Evolutionary conservation across 2,888 invertebrate genomes (phyloP), one percentile per base, ranked within the genome.

Genomic region (Onthophagus sagittarius): DNA sequence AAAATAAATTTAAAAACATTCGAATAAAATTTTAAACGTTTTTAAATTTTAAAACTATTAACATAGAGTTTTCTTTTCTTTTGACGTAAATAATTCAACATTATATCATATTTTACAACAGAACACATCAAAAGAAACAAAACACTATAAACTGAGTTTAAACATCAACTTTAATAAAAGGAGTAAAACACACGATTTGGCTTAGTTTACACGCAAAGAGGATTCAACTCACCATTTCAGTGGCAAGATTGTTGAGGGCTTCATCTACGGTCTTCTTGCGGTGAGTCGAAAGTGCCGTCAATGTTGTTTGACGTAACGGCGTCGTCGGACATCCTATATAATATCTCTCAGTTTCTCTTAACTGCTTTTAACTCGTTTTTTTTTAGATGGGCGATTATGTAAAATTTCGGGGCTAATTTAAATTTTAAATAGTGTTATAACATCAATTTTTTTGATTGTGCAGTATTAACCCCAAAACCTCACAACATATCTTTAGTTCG

Each of bases 201-300:
- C 53, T 65, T 62, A 39, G 64, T 62, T 53, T 53, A 53, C 39
- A 75, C 72, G 76, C 78, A 79, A 72, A 23, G 23, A 23, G 75
- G 78, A 79, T 82, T 82, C 72, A 81, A 90, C 92, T 92, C 87
- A 94, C 93, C 93, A 94, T 93, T 91, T 94, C 94, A 79, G 92
- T 91, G 81, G 94, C 93, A 82, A 94, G 90, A 86, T 92, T 93
- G 86, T 93, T 93, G 83, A 94, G 90, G 81, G 92, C 91, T 83
- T 90, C 90, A 84, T 91, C 91, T 80, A 91, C 90, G 67, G 90
- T 89, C 78, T 90, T 88, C 84, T 89, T 89, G 80, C 72, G 87
- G 84, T 79, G 84, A 72, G 82, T 80, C 82, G 85, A 75, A 85
- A 88, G 53, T 83, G 89, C 75, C 83, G 87, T 74, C 85, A 87